Conservation (phyloP, 2,113 vertebrate genomes). For the Casuarius casuarius region DNA sequence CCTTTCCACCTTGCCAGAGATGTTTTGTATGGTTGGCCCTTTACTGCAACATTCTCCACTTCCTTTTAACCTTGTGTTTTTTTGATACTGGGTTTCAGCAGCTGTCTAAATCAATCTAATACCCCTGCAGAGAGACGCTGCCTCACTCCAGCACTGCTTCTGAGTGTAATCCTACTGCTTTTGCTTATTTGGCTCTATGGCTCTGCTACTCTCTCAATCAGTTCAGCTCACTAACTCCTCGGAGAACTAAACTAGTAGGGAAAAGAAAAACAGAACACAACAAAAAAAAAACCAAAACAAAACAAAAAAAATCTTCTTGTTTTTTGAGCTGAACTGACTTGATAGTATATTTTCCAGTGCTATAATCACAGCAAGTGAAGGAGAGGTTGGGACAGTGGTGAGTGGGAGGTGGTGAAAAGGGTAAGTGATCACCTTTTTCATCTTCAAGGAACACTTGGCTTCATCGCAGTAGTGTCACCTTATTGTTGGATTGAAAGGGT, state of each 20-base stretch:
- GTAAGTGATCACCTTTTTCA: background rate
- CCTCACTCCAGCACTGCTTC: background rate
- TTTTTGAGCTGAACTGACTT: background rate
- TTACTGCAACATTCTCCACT: background rate
- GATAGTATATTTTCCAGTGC: background rate
- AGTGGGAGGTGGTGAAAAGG: background rate
- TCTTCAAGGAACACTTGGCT: background rate
- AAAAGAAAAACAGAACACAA: background rate
- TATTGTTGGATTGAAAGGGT: background rate
- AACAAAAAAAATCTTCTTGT: background rate
- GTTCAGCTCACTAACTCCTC: background rate
- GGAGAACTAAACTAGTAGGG: background rate
- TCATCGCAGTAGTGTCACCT: background rate
- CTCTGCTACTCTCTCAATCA: background rate
- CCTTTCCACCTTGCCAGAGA: background rate
- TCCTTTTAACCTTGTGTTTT: background rate
- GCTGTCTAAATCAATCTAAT: background rate
- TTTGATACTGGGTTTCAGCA: background rate
- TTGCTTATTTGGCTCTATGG: background rate
- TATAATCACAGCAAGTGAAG: background rate
- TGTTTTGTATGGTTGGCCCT: accelerated
- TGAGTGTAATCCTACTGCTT: background rate
- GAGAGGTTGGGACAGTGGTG: background rate
- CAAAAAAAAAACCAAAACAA: background rate
- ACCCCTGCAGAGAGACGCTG: background rate